Percentiles rank a stretch among this genome's conserved stretches.
phyloP scores from a whole-genome alignment of 2,113 vertebrate genomes.

The Mus musculus region DNA sequence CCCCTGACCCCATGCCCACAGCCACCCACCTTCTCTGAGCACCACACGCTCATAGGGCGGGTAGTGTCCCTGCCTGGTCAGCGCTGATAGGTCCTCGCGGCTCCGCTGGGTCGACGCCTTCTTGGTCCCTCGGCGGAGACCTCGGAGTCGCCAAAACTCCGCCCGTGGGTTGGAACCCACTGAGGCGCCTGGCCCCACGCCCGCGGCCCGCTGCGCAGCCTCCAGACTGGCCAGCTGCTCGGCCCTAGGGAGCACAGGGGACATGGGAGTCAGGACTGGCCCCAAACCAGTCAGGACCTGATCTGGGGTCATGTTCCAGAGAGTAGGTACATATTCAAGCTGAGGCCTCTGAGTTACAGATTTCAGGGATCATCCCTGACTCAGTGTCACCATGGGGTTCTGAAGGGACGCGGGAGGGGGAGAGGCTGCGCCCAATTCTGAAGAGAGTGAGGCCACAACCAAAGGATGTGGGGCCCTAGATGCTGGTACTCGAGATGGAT shows the following conservation, averaged over 20 bases:
- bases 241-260: conserved; percentile 86
- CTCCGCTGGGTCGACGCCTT: conserved; percentile 88
- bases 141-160: conserved; percentile 98
- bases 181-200: conserved; percentile 73
- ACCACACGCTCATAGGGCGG: conserved; percentile 95
- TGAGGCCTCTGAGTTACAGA: neutral
- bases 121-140: conserved; percentile 94
- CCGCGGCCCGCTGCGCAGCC: conserved; percentile 85
- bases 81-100: conserved; percentile 93
- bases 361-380: neutral
- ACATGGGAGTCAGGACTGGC: accelerated
- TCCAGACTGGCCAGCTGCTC: conserved; percentile 93
- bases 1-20: neutral
- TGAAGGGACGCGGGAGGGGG: neutral
- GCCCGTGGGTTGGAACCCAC: conserved; percentile 89
- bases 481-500: neutral
- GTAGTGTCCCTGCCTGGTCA: conserved; percentile 96
- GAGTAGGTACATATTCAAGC: accelerated
- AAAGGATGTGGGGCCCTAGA: neutral
- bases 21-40: conserved; percentile 92
- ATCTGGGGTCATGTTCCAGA: neutral
- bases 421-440: neutral
- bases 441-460: too few relatives aligned
- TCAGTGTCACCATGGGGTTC: neutral
- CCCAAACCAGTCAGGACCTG: neutral